Conservation (phyloP, 2,888 invertebrate genomes). For the Heliconius ethilla region DNA sequence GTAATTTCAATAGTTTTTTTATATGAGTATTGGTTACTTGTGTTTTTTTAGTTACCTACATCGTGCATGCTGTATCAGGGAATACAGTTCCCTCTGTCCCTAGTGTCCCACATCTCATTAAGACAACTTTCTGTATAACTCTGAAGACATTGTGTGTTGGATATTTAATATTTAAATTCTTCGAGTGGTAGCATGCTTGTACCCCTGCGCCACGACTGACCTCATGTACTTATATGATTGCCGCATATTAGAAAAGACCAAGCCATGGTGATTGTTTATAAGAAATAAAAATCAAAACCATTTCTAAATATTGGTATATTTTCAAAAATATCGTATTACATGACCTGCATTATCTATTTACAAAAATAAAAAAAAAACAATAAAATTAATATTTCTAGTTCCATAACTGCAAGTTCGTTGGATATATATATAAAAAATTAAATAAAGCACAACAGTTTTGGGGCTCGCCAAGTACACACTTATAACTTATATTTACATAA, state of each 20-base stretch:
- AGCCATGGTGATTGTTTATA: neutral
- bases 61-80: no score
- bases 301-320: slow-evolving; percentile 81
- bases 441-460: slow-evolving; percentile 51
- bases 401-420: slow-evolving; percentile 57
- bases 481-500: slow-evolving; percentile 52
- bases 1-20: no score
- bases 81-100: no score
- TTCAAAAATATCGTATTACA: slow-evolving; percentile 81
- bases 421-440: slow-evolving; percentile 50
- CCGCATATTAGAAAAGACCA: neutral
- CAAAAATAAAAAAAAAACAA: slow-evolving; percentile 67
- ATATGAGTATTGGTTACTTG: no score
- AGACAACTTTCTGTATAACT: no score
- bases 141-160: no score
- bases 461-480: slow-evolving; percentile 48
- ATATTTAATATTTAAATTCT: no score
- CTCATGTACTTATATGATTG: neutral
- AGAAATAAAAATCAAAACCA: slow-evolving; percentile 21
- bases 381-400: slow-evolving; percentile 60
- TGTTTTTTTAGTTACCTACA: no score
- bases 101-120: no score
- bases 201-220: no score
- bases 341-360: slow-evolving; percentile 80
- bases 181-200: no score